Evolutionary conservation across 1,140 invertebrate species (phyloP).

Genomic region (Liolophura sinensis): DNA sequence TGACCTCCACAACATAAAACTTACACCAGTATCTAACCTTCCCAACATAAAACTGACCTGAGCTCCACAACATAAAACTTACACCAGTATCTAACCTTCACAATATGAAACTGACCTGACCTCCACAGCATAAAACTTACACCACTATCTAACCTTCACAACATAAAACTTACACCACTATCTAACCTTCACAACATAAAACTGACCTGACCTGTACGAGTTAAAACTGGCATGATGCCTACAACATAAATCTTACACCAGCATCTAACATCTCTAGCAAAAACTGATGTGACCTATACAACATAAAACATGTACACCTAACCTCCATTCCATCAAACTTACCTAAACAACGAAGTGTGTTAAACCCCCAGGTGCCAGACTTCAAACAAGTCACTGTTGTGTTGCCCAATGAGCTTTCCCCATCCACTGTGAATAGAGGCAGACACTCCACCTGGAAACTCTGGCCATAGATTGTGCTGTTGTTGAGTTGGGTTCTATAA

Average conservation of each 20-base stretch:
- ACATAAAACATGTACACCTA: background rate
- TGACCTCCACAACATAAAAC: too few species aligned
- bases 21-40: too few species aligned
- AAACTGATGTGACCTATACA: background rate
- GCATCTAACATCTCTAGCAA: too few species aligned
- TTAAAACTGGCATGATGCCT: background rate
- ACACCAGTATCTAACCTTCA: too few species aligned
- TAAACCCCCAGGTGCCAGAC: conserved; percentile 28
- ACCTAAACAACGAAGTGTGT: conserved; percentile 23
- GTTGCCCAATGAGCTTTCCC: conserved; percentile 9
- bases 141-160: conserved; percentile 1
- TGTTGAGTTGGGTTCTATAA: too few species aligned
- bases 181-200: background rate
- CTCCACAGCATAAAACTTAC: background rate
- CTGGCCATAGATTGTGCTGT: conserved; percentile 18
- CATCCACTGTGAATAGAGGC: conserved; percentile 8
- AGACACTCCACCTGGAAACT: conserved; percentile 18
- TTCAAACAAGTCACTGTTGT: conserved; percentile 24
- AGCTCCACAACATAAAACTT: too few species aligned
- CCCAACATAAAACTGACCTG: too few species aligned
- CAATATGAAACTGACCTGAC: too few species aligned
- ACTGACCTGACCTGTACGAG: background rate
- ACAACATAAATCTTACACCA: background rate
- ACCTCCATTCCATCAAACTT: background rate
- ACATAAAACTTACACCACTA: background rate